phyloP scores from a whole-genome alignment of 2,797 vertebrate species.

The Anomalospiza imberbis region DNA sequence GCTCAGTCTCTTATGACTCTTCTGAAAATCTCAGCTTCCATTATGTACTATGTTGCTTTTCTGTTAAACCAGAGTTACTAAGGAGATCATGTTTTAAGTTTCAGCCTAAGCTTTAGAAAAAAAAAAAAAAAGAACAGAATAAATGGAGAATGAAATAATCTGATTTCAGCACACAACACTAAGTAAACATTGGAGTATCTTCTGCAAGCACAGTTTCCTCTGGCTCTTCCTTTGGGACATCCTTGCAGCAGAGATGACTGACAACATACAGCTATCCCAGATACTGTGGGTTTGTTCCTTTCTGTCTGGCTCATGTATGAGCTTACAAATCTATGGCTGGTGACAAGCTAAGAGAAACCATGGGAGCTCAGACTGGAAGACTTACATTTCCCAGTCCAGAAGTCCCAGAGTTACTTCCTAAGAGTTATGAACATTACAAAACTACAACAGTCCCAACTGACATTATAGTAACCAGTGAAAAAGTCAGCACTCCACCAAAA shows the following conservation, averaged over 20 bases:
- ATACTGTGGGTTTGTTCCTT: not conserved
- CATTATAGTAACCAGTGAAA: not conserved
- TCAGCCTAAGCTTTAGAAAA: not conserved
- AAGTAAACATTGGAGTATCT: not conserved
- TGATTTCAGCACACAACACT: not conserved
- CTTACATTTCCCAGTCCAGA: not conserved
- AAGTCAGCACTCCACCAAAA: not conserved
- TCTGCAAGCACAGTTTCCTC: not conserved
- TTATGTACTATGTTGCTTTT: not conserved
- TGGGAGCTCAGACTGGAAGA: not conserved
- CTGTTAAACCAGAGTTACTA: not conserved
- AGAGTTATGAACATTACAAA: not conserved
- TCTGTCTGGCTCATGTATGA: not conserved
- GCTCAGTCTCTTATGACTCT: not conserved
- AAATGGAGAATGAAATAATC: not conserved
- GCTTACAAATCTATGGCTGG: not conserved
- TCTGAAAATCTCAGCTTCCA: not conserved
- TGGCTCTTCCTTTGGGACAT: not conserved
- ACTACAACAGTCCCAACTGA: rapidly evolving
- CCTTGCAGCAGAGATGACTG: not conserved
- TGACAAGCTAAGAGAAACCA: not conserved
- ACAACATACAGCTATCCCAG: not conserved
- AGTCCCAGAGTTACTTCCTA: not conserved
- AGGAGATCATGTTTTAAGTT: not conserved
- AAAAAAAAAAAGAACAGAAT: not conserved